Base-by-base conservation (phyloP, 2,113 vertebrate genomes). In the Drymodes brunneopygia region DNA sequence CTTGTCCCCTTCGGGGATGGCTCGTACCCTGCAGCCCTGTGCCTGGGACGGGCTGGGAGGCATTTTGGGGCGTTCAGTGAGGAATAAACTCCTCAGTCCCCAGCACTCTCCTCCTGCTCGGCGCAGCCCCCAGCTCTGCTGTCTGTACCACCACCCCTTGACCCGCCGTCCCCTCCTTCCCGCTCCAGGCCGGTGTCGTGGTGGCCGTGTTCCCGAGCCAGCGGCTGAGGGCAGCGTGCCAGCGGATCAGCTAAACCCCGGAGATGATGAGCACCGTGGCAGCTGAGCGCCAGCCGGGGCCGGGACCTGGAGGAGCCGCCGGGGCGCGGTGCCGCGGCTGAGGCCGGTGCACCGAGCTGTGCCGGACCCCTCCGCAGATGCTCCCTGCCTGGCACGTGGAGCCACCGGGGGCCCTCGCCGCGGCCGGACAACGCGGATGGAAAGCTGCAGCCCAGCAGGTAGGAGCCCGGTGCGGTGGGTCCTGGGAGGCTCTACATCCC, bases 381-480 rank as follows among this genome's bases (percentile, higher is more conserved):
- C 67, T 91, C 78, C 22, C 20, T 47, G 57, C 60, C 51, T 1
- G 14, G 54, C 57, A 29, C 33, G 53, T 6, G 54, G 92, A 95
- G 72, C 36, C 44, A 18, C 53, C 23, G 51, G 67, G 50, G 90
- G 60, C 91, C 89, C 72, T 81, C 31, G 53, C 85, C 4, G 15
- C 36, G 27, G 91, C 81, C 2, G 83, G 42, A 80, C 54, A 36
- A 83, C 5, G 78, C 86, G 81, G 86, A 94, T 96, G 97, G 96
- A 90, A 95, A 90, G 85, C 53, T 67, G 91, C 51, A 40, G 86
- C 91, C 90, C 19, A 9, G 94, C 75, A 91, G 87, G 88, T 94
- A 89, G 36, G 62, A 75, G 38, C 35, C 19, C 1, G 1, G 17
- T 5, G 1, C 1, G 13, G 54, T 0, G 13, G 44, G 28, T 27